phyloP scores from a whole-genome alignment of 1,140 invertebrate species.

The Caenorhabditis tropicalis region DNA sequence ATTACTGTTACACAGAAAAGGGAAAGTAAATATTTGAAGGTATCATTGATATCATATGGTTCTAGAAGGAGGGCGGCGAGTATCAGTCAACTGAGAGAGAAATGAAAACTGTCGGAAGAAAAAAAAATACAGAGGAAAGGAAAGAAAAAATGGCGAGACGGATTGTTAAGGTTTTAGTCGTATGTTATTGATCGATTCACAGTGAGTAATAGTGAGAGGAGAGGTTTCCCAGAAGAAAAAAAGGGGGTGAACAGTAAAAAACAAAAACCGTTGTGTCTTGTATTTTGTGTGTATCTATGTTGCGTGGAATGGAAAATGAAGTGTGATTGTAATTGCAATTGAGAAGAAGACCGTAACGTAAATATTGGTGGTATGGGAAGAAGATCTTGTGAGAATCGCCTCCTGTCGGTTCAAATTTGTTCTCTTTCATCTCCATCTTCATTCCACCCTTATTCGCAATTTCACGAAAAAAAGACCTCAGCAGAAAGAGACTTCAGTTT shows the following conservation, averaged over 20 bases:
- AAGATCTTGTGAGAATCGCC: not conserved
- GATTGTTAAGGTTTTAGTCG: constrained; percentile 3
- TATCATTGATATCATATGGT: constrained; percentile 31
- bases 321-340: constrained; percentile 38
- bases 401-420: constrained; percentile 42
- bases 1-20: not conserved
- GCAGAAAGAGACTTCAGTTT: not conserved
- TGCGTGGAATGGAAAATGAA: constrained; percentile 31
- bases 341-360: constrained; percentile 34
- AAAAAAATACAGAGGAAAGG: not conserved
- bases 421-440: constrained; percentile 17
- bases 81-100: not conserved
- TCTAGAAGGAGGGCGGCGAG: not conserved
- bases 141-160: not conserved
- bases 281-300: no score
- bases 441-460: not conserved
- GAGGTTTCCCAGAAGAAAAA: not conserved
- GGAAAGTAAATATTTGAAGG: constrained; percentile 27
- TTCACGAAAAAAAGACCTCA: not conserved
- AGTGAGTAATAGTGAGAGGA: not conserved
- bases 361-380: not conserved
- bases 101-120: not conserved
- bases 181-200: not conserved
- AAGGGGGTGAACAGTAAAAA: not conserved
- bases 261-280: constrained; percentile 7